phyloP scores from a whole-genome alignment of 2,888 invertebrate genomes.

The Drosophila leonis region DNA sequence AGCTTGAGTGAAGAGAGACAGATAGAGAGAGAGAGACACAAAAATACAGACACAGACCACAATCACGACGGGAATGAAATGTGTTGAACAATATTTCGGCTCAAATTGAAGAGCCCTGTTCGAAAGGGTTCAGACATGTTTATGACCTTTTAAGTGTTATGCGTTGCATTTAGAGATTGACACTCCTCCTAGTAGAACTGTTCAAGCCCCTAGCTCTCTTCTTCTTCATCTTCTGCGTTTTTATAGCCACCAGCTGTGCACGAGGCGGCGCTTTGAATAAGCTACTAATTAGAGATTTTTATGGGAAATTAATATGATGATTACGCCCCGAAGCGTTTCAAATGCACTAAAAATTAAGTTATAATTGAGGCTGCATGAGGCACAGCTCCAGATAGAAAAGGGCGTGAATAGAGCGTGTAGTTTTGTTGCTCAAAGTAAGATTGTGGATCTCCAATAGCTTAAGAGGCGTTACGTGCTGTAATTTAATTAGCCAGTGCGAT shows the following conservation, averaged over 20 bases:
- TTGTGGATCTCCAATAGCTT: conserved; percentile 18
- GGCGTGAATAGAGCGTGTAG: not conserved
- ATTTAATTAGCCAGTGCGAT: conserved; percentile 42
- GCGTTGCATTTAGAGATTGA: conserved; percentile 64
- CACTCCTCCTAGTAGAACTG: conserved; percentile 34
- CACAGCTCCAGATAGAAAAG: conserved; percentile 17
- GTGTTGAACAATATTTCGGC: conserved; percentile 39
- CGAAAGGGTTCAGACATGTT: conserved; percentile 56
- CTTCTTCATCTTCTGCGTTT: conserved; percentile 5
- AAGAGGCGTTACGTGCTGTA: conserved; percentile 34
- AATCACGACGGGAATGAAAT: conserved; percentile 48
- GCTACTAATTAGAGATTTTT: conserved; percentile 71
- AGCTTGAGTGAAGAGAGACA: conserved; percentile 1
- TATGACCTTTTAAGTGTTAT: conserved; percentile 70
- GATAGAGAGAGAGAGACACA: not conserved
- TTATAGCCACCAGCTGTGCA: conserved; percentile 63
- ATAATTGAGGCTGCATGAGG: conserved; percentile 49
- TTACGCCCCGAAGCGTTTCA: conserved; percentile 54
- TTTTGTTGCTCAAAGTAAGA: conserved; percentile 12
- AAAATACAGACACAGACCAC: not conserved
- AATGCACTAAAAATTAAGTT: conserved; percentile 60
- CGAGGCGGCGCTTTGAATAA: conserved; percentile 64
- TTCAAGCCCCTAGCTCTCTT: conserved; percentile 2
- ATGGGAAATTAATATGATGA: conserved; percentile 71
- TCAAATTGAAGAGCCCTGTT: conserved; percentile 13